Base-by-base conservation (phyloP, 2,888 invertebrate genomes). In the Brachylomia viminalis region DNA sequence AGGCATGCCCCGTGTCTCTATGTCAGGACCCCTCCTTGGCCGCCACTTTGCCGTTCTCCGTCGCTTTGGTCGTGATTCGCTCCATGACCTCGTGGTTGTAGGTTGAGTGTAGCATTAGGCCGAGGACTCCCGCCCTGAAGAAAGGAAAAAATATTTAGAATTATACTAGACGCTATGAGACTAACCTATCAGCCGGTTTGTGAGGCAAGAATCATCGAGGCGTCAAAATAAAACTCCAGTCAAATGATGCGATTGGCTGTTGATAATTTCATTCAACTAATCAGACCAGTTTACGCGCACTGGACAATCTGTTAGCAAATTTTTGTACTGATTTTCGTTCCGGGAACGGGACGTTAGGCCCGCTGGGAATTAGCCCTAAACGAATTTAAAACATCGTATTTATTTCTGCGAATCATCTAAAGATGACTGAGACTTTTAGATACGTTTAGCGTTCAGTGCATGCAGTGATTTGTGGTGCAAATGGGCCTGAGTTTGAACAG, bases 101-200 rank as follows among this genome's bases (percentile, higher is more conserved):
- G 0, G 99, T 99, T 11, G 99, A 99, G 93, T 99, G 99, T n/a
- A 99, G 96, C 98, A 99, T 98, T 1, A 99, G 97, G 0, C 99
- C 99, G 23, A 99, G 96, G 0, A 99, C 98, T 0, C 99, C 99
- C 62, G 99, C 99, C 77, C 99, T 97, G 87, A 92, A 42, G 42
- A 70, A 64, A 38, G 1, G n/a, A 38, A 52, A 52, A 17, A 23
- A 33, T 0, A 17, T 33, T 33, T 17, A 33, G 17, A 38, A 38
- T 38, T 38, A 38, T 38, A 38, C 38, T 38, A 38, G 38, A 38
- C 6, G 38, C 38, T 38, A 5, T 38, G 38, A 38, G 5, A 38
- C 38, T 38, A 38, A 38, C 5, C 5, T 38, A 38, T 15, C 27
- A 27, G n/a, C 27, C 7, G 7, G 15, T 56, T 56, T 56, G 15